Conservation (phyloP, 2,113 vertebrate species). For the Paratilapia polleni region DNA sequence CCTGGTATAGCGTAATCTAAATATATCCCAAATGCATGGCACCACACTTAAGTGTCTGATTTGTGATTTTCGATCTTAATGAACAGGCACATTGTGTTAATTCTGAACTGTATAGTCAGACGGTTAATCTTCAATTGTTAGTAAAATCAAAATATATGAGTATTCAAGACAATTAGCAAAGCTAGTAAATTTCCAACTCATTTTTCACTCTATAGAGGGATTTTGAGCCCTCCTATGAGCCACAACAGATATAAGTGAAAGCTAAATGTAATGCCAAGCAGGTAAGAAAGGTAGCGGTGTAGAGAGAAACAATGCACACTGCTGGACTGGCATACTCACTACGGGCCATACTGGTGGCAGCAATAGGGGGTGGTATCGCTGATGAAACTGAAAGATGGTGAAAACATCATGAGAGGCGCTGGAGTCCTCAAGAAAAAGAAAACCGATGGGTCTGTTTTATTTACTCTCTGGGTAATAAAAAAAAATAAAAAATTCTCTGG, state of each 20-base stretch:
- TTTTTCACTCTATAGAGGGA: conserved; percentile 7
- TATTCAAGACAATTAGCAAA: conserved; percentile 35
- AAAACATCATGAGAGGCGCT: conserved; percentile 72
- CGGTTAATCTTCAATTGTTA: conserved; percentile 54
- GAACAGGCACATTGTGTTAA: conserved; percentile 18
- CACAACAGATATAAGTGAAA: background rate
- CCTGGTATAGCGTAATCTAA: background rate
- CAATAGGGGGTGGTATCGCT: conserved; percentile 70
- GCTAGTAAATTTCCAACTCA: background rate
- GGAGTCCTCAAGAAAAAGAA: background rate
- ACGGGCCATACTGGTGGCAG: conserved; percentile 73
- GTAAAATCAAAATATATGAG: conserved; percentile 48
- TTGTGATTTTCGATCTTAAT: background rate
- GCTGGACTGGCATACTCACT: conserved; percentile 81
- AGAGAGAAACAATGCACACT: conserved; percentile 68
- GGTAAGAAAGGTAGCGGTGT: conserved; percentile 14
- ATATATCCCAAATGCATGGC: background rate
- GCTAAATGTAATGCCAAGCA: conserved; percentile 44
- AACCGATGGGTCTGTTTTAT: background rate
- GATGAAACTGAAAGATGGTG: conserved; percentile 81
- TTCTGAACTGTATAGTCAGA: background rate
- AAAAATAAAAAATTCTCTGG: background rate
- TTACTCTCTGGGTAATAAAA: background rate
- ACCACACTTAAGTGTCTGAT: no score
- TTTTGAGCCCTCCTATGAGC: background rate